phyloP scores from a whole-genome alignment of 2,888 invertebrate species.

The Bombyx huttoni region DNA sequence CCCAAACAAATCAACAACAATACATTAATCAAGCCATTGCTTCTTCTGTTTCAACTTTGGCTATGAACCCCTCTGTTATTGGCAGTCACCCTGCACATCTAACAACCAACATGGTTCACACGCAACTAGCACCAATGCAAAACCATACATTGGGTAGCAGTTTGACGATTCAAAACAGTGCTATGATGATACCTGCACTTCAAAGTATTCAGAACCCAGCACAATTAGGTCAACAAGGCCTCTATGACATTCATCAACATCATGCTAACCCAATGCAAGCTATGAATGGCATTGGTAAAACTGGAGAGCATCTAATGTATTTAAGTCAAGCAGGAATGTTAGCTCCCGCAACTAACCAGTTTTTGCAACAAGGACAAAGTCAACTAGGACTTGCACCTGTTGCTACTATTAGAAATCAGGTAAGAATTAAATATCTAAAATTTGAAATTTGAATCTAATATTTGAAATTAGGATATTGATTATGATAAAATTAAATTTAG shows the following conservation, averaged over 20 bases:
- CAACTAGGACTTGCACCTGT: slow-evolving; percentile 68
- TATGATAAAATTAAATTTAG: too few relatives aligned
- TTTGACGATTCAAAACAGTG: slow-evolving; percentile 55
- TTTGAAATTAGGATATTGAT: not conserved
- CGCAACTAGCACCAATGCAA: slow-evolving; percentile 67
- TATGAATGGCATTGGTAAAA: slow-evolving; percentile 66
- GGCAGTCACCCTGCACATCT: slow-evolving; percentile 61
- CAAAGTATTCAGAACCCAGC: slow-evolving; percentile 67
- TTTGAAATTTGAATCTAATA: not conserved
- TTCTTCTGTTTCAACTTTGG: slow-evolving; percentile 59
- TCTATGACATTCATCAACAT: slow-evolving; percentile 65
- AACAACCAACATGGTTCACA: slow-evolving; percentile 66
- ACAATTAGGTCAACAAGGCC: slow-evolving; percentile 63
- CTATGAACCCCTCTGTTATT: slow-evolving; percentile 61
- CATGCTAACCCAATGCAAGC: slow-evolving; percentile 62
- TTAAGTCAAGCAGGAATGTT: slow-evolving; percentile 68
- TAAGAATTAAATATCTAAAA: slow-evolving; percentile 20
- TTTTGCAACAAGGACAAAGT: slow-evolving; percentile 75
- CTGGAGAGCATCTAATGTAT: slow-evolving; percentile 66
- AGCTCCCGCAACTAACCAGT: slow-evolving; percentile 74
- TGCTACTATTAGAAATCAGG: slow-evolving; percentile 62
- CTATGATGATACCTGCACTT: slow-evolving; percentile 63
- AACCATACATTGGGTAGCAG: slow-evolving; percentile 60
- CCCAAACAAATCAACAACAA: slow-evolving; percentile 69
- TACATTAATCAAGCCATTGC: slow-evolving; percentile 62